Base-by-base conservation (phyloP, 2,797 vertebrate genomes). In the Esox masquinongy region DNA sequence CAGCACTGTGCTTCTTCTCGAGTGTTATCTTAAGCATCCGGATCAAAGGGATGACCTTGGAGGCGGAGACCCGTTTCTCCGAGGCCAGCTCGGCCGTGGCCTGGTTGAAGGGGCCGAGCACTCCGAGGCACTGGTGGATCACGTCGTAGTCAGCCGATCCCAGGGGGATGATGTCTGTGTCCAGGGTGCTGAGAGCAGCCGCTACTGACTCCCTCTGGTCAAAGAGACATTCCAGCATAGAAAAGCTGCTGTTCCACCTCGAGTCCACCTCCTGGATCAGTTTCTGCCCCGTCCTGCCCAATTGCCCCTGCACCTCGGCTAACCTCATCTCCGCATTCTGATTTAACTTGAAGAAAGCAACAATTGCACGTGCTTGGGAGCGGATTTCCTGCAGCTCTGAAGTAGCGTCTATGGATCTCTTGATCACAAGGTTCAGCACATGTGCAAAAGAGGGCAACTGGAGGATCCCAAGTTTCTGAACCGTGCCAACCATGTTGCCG, bases 131-230 rank as follows among this genome's bases (percentile, higher is more conserved):
- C 43, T 79, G 64, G 9, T 68, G 63, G 72, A 77, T 43, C 51
- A 61, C 68, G 64, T 80, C 67, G 47, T 78, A 63, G 43, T 75
- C 39, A 9, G 16, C 39, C 31, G 53, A 66, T 15, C 39, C 74
- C 43, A 82, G 71, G 29, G 61, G 67, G 31, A 43, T 56, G 39
- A 74, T 68, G 59, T 39, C 64, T 4, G 68, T 71, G 59, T 68
- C 75, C 49, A 80, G 70, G 64, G 78, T 74, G 63, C 68, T 61
- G 68, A 84, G 69, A 29, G 74, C 75, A 14, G 61, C 77, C 15
- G 72, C 73, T 39, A 77, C 76, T 22, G 68, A 31, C 70, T 74
- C 56, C 19, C 70, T 17, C 68, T 78, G 77, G 49, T 77, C 17
- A 29, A 73, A 68, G 19, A 72, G 29, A 12, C 64, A 8, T 68